These are phyloP conservation scores for Grallaria varia DNA, from an alignment of 2,113 vertebrate species.

Conservation along the genomic window DNA sequence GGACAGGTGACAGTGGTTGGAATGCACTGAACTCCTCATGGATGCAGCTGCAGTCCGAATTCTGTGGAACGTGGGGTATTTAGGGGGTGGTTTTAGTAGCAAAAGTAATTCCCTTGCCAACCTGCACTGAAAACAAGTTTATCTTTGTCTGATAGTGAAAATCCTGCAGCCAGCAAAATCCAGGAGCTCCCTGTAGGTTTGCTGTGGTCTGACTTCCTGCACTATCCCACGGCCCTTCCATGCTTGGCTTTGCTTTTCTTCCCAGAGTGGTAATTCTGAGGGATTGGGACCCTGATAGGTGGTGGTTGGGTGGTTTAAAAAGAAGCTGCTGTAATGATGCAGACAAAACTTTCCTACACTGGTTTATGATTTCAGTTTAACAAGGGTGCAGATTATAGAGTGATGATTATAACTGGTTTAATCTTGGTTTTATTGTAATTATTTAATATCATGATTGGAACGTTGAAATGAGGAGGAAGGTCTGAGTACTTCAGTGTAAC, in stretches of 20 bases:
- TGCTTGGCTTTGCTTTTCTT: not conserved
- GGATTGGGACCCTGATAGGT: not conserved
- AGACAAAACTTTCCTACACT: not conserved
- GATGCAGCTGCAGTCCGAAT: not conserved
- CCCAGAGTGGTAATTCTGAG: not conserved
- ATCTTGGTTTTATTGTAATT: not conserved
- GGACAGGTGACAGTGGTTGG: not conserved
- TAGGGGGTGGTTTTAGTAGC: not conserved
- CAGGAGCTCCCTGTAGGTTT: not conserved
- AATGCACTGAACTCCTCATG: constrained; percentile 21
- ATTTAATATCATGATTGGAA: not conserved
- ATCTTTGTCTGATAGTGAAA: constrained; percentile 28
- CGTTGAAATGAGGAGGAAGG: not conserved
- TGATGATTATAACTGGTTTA: not conserved
- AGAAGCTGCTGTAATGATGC: not conserved
- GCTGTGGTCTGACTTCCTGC: constrained; percentile 8
- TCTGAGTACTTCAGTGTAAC: not conserved
- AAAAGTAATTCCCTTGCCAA: constrained; percentile 16
- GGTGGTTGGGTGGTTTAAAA: not conserved
- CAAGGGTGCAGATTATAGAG: not conserved
- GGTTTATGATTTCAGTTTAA: not conserved
- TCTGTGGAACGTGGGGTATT: constrained; percentile 17
- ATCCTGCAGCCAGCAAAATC: not conserved
- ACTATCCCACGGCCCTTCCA: not conserved
- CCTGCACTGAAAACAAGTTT: not conserved